Evolutionary conservation across 1,140 invertebrate genomes (phyloP), one percentile per base, ranked within the genome.

Genomic region (Drosophila ficusphila): DNA sequence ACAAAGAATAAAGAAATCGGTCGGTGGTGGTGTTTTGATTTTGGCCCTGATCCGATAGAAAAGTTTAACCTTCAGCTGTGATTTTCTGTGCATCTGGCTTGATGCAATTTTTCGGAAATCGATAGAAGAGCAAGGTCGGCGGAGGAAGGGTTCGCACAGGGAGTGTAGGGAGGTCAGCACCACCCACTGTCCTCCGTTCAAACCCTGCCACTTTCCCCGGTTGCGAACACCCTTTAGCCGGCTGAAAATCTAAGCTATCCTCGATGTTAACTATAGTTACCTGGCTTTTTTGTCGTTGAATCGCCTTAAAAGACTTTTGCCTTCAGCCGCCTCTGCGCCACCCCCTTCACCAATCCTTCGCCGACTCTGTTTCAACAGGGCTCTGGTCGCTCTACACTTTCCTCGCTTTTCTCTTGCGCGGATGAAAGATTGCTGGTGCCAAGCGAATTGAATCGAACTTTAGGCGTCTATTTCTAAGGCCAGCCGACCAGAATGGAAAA

Each of bases 31-130:
- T 47, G 38, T 42, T 31, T 31, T 57, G 48, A 25, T 44, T 33
- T 67, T 53, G 71, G 71, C 73, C 64, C 47, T 70, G 76, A 85
- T 67, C 64, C 36, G 38, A 64, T 65, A 70, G 75, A 82, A 82
- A 78, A 57, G 70, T 78, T 82, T 88, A 88, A 88, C 82, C 82
- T 88, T 88, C 82, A 89, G 46, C 69, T 75, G 56, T 58, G 47
- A 79, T 60, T 51, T 85, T 38, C 31, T 62, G 19, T 49, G 56
- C 79, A 83, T 74, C 78, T 70, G 46, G 60, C 33, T 52, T 56
- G 33, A 27, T 60, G 67, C 65, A 69, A 31, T 41, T 41, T 76
- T 82, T 88, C 34, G 72, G 69, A 82, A 86, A 86, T 86, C 82
- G 57, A 86, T 86, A 88, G 69, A 49, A 74, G 46, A 51, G 76